A percentile compares a stretch with the other conserved stretches of the same genome.
These are phyloP conservation scores for Trogon melanurus DNA, from an alignment of 2,113 vertebrate genomes.

Conservation along the genomic window DNA sequence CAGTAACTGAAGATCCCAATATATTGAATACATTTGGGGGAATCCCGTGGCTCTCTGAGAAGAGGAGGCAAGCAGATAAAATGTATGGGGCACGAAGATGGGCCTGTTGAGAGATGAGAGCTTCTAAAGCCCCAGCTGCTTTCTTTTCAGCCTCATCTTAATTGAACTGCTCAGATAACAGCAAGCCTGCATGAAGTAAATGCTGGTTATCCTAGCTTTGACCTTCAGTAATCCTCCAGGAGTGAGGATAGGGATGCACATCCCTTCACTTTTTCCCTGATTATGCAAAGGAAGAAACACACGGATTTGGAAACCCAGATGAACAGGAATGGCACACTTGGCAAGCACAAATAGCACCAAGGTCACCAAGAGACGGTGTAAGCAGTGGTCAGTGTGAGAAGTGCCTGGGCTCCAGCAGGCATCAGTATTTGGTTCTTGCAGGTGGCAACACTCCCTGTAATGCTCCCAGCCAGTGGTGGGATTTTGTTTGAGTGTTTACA, in stretches of 20 bases:
- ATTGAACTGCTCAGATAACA: constrained; percentile 45
- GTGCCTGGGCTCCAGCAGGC: background rate
- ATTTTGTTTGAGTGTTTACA: background rate
- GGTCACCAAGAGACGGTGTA: background rate
- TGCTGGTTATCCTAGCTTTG: constrained; percentile 10
- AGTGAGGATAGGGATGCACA: background rate
- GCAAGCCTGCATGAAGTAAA: constrained; percentile 8
- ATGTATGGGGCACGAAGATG: background rate
- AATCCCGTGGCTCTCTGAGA: background rate
- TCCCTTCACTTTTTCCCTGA: background rate
- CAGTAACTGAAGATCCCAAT: background rate
- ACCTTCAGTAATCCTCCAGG: constrained; percentile 37
- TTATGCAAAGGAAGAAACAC: background rate
- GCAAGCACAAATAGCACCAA: background rate
- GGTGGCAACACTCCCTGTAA: background rate
- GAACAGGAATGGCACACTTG: background rate
- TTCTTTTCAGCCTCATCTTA: constrained; percentile 28
- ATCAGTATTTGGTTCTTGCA: background rate
- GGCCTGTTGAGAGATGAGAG: background rate
- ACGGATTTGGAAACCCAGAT: background rate
- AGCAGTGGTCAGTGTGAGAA: background rate
- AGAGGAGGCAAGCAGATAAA: constrained; percentile 26
- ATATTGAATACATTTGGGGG: background rate
- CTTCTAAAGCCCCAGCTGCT: constrained; percentile 27
- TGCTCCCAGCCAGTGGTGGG: background rate